Evolutionary conservation across 2,113 vertebrate species (phyloP).

Genomic region (Porphyrio hochstetteri): DNA sequence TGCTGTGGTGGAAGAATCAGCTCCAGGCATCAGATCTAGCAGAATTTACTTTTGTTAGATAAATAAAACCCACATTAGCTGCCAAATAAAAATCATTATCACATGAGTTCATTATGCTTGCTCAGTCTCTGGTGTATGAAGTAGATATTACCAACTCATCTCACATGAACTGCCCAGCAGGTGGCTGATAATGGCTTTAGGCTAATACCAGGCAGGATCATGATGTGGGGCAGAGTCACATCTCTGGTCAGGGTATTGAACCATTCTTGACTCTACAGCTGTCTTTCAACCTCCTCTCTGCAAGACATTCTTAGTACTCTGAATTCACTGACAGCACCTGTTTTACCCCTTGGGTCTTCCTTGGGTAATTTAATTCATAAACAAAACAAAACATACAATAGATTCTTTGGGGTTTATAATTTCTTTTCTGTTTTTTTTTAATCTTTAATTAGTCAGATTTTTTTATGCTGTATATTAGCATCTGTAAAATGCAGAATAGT

Average conservation of each 20-base stretch:
- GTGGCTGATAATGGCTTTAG: not conserved
- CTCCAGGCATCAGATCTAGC: not conserved
- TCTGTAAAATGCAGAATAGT: not conserved
- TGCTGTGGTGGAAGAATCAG: not conserved
- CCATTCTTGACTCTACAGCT: not conserved
- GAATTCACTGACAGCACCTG: not conserved
- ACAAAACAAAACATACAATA: not conserved
- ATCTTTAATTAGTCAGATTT: not conserved
- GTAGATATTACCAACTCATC: not conserved
- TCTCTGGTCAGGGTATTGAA: not conserved
- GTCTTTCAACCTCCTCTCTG: not conserved
- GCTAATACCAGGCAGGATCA: not conserved
- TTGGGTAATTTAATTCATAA: not conserved
- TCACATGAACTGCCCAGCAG: not conserved
- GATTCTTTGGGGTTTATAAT: not conserved
- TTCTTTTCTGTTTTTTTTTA: not conserved
- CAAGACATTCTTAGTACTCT: not conserved
- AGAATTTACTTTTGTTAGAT: not conserved
- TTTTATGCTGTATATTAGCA: not conserved
- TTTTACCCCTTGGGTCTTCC: not conserved
- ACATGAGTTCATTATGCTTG: not conserved
- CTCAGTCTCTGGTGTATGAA: not conserved
- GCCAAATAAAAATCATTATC: not conserved
- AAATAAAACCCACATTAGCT: slow-evolving; percentile 1
- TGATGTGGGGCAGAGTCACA: fast-evolving